These are phyloP conservation scores for Elegia similella DNA, from an alignment of 2,888 invertebrate species.

Conservation along the genomic window DNA sequence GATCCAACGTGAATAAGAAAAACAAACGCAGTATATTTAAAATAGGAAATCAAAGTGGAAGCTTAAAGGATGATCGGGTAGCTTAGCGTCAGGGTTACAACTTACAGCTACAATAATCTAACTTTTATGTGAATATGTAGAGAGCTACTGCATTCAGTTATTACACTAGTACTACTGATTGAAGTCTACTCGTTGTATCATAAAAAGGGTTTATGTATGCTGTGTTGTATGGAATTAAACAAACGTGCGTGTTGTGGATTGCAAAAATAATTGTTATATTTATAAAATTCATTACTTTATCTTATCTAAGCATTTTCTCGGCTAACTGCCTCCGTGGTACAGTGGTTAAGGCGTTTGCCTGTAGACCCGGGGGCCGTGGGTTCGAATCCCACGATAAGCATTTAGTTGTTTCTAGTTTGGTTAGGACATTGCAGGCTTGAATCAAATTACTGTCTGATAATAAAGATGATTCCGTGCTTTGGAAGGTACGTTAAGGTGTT, in stretches of 20 bases:
- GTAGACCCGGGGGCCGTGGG: too few species aligned
- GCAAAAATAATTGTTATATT: not conserved
- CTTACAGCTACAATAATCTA: constrained; percentile 38
- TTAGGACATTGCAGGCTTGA: too few species aligned
- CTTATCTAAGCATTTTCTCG: too few species aligned
- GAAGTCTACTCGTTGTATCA: not conserved
- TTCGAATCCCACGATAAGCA: too few species aligned
- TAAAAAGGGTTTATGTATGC: not conserved
- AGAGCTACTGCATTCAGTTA: constrained; percentile 45
- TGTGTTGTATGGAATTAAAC: not conserved
- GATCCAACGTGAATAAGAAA: not conserved
- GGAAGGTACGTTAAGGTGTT: too few species aligned
- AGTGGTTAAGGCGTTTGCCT: too few species aligned
- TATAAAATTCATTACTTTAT: too few species aligned
- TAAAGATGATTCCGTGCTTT: too few species aligned
- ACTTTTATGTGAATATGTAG: constrained; percentile 43
- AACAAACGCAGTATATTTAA: not conserved
- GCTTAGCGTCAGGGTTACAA: not conserved
- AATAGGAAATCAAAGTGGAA: not conserved
- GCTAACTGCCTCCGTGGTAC: too few species aligned
- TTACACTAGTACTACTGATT: not conserved
- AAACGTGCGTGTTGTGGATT: not conserved
- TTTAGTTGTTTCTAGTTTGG: too few species aligned
- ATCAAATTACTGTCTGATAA: too few species aligned
- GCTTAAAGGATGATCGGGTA: not conserved